Evolutionary conservation across 2,113 vertebrate species (phyloP).

Genomic region (Xenotilapia leptura): DNA sequence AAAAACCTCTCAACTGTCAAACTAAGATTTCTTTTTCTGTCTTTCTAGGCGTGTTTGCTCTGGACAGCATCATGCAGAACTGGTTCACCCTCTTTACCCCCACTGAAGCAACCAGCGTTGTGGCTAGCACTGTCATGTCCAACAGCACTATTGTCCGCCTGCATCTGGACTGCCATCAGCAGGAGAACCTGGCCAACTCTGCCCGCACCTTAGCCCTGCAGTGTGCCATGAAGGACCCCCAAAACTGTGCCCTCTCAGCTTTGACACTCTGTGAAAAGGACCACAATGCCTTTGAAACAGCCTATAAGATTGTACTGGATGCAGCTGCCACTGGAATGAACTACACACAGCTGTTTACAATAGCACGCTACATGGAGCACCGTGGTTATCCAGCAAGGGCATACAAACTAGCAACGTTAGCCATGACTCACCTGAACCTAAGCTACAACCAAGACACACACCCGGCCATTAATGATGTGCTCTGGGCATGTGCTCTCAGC

Average conservation of each 20-base stretch:
- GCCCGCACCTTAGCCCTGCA: slow-evolving; percentile 91
- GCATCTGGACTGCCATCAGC: slow-evolving; percentile 89
- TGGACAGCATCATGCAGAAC: slow-evolving; percentile 96
- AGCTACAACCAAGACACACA: slow-evolving; percentile 86
- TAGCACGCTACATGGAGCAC: slow-evolving; percentile 97
- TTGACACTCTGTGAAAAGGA: slow-evolving; percentile 96
- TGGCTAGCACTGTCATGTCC: slow-evolving; percentile 89
- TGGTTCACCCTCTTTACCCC: slow-evolving; percentile 97
- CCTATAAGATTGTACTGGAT: slow-evolving; percentile 94
- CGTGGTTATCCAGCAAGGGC: slow-evolving; percentile 72
- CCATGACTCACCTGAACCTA: slow-evolving; percentile 60
- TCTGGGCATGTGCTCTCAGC: slow-evolving; percentile 95
- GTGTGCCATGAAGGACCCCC: slow-evolving; percentile 95
- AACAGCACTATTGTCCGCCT: slow-evolving; percentile 91
- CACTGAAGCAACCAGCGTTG: slow-evolving; percentile 92
- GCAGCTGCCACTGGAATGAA: slow-evolving; percentile 90
- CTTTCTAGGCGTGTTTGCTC: slow-evolving; percentile 74
- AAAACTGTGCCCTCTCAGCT: slow-evolving; percentile 73
- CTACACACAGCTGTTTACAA: slow-evolving; percentile 94
- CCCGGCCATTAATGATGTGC: slow-evolving; percentile 94
- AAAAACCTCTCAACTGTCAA: not conserved
- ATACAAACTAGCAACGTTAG: slow-evolving; percentile 55
- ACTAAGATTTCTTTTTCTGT: not conserved
- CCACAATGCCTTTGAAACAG: slow-evolving; percentile 95
- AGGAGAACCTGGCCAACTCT: slow-evolving; percentile 91